Base-by-base conservation (phyloP, 2,113 vertebrate genomes). In the Chrysochloris asiatica region DNA sequence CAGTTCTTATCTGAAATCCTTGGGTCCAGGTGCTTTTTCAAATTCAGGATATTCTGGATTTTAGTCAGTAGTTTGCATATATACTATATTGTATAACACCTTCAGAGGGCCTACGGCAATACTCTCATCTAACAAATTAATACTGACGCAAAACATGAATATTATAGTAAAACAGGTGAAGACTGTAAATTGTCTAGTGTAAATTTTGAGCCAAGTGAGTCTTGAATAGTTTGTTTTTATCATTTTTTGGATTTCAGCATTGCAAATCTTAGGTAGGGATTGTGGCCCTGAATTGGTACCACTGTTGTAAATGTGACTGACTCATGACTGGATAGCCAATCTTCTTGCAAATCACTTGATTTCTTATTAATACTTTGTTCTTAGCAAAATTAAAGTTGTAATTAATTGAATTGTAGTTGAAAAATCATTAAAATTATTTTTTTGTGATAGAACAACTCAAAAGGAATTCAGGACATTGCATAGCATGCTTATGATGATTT, bases 1-100 rank as follows among this genome's bases (percentile, higher is more conserved):
- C 10, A 67, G 3, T 76, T 75, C 77, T 82, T 43, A 59, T 84
- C 48, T 36, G 52, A 92, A 83, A 81, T 73, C 19, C 22, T 84
- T 72, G 19, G 11, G 5, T n/a, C 2, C 43, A 75, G 61, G 12
- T 48, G 41, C 43, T 41, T 63, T 77, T 72, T 75, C 54, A 38
- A 92, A 84, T 85, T 85, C 30, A 76, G 41, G 81, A 56, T 84
- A 77, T 71, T 87, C n/a, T 77, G 36, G 24, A 48, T 72, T 85
- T 81, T 41, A 65, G 73, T 21, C 38, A 78, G 1, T 52, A 19
- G 14, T 47, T 12, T 38, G 2, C 19, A 22, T 11, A 11, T 75
- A 28, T 26, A 47, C 4, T 80, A 2, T 11, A 43, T 63, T 76
- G 47, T 1, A 67, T 13, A n/a, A 1, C 8, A 47, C 9, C 30